Base-by-base conservation (phyloP, 2,113 vertebrate species). In the Brachyhypopomus occidentalis region DNA sequence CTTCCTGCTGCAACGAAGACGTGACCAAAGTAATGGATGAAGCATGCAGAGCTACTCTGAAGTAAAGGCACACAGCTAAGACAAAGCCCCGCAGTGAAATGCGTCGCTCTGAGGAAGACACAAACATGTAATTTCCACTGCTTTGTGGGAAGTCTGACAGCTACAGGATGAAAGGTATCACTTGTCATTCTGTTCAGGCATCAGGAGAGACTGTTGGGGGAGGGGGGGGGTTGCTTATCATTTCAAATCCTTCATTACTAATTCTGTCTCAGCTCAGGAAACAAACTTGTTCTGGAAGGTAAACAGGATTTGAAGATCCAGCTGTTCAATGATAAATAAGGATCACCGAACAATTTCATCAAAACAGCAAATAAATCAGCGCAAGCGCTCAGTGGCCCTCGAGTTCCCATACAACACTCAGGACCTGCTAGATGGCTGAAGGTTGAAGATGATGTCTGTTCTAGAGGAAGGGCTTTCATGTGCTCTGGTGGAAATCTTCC, bases 131-230 rank as follows among this genome's bases (percentile, higher is more conserved):
- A 69, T 22, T 59, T n/a, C 62, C 16, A 1, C 45, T 5, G 66
- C 59, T 25, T 60, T 55, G 58, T n/a, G 7, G 62, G 36, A 36
- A 67, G 77, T 56, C 60, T 12, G 62, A 5, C 19, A 16, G 19
- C 20, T 55, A 63, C 38, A 82, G 38, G n/a, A 59, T 48, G n/a
- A 74, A 30, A 45, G 36, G 58, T 52, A 5, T 56, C 20, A 66
- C 77, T 82, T 84, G 84, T 45, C 38, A 87, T 77, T 85, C 79
- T 64, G 85, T 79, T 85, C 86, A 82, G 82, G 82, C 75, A 74
- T 77, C 16, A 12, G 70, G 56, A 23, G 56, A 69, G 81, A 66
- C 60, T 73, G 45, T 1, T 52, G 41, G 23, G 60, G 14, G 17
- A 56, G 63, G 70, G 75, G 22, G 17, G 62, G 63, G 70, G 75